Base-by-base conservation (phyloP, 2,888 invertebrate species). In the Cataglyphis altisquamis region DNA sequence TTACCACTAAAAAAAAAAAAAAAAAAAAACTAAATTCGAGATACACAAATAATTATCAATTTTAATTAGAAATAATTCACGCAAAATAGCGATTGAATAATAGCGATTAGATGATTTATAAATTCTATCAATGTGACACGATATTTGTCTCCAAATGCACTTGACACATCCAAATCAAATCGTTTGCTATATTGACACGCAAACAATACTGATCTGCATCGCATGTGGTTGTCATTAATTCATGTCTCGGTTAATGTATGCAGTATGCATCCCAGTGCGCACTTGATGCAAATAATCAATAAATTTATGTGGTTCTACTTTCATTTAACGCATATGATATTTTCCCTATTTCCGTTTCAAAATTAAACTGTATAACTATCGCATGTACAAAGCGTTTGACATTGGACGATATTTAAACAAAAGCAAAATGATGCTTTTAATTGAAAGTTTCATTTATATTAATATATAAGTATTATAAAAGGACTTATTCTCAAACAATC, bases 81-180 rank as follows among this genome's bases (percentile, higher is more conserved):
- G 78, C 82, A 84, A 84, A 52, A 82, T 83, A 60, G 63, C 55
- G 68, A 75, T 63, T 73, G 66, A 85, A 86, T 88, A 90, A 88
- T 88, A 86, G 84, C 89, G 88, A 89, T 88, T 86, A 87, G 85
- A 89, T 90, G 85, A 88, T 91, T 87, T 85, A 87, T 85, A 88
- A 88, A 84, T 68, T 66, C 72, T 67, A 67, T 84, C n/a, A 52
- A 2, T n/a, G 18, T 6, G 84, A 32, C 45, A 45, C 45, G 60
- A 72, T 60, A 78, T 70, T 84, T 84, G 73, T 73, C 67, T 80
- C 73, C 45, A 57, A 85, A 84, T 80, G 81, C 41, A 72, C 84
- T 84, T 64, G 84, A 74, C 84, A 74, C 74, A 84, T 72, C 70
- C 62, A 80, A 84, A 85, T 82, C 55, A 85, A 85, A 84, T 81